These are phyloP conservation scores for Gnatocerus cornutus DNA, from an alignment of 2,888 invertebrate genomes.

Conservation along the genomic window DNA sequence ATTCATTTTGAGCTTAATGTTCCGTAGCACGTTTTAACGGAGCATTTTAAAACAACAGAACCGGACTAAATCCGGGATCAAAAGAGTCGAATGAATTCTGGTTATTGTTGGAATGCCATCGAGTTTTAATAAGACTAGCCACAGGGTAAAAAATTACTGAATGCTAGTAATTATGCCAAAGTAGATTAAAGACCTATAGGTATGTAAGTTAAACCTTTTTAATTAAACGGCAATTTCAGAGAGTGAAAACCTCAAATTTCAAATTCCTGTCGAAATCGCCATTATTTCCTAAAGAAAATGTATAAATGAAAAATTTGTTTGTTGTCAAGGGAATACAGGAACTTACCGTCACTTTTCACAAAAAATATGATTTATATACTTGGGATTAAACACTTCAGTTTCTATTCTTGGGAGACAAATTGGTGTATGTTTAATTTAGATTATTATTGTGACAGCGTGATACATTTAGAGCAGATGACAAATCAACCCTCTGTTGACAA, in stretches of 20 bases:
- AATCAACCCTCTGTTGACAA: slow-evolving; percentile 28
- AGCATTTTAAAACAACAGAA: slow-evolving; percentile 51
- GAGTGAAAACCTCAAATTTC: too few species aligned
- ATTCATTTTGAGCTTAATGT: slow-evolving; percentile 50
- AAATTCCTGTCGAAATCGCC: too few species aligned
- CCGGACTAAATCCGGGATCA: slow-evolving; percentile 48
- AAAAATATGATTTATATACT: not conserved
- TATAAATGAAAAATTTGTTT: too few species aligned
- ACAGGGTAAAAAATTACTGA: slow-evolving; percentile 19
- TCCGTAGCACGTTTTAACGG: slow-evolving; percentile 46
- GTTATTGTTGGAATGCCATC: slow-evolving; percentile 45
- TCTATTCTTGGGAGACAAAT: slow-evolving; percentile 31
- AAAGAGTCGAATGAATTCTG: slow-evolving; percentile 50
- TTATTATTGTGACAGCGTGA: slow-evolving; percentile 39
- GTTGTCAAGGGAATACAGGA: too few species aligned
- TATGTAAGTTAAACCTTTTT: slow-evolving; percentile 8
- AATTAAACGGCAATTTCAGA: slow-evolving; percentile 26
- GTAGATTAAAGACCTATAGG: slow-evolving; percentile 15
- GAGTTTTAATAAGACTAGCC: slow-evolving; percentile 41
- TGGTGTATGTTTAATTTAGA: slow-evolving; percentile 34
- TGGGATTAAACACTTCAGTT: not conserved
- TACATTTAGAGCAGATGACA: slow-evolving; percentile 38
- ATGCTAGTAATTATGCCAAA: slow-evolving; percentile 8
- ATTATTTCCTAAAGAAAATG: too few species aligned
- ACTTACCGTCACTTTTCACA: too few species aligned